Evolutionary conservation across 92 coral and sea anemone genomes (phyloP), one percentile per base, ranked within the genome.

Genomic region (Palythoa grandis): DNA sequence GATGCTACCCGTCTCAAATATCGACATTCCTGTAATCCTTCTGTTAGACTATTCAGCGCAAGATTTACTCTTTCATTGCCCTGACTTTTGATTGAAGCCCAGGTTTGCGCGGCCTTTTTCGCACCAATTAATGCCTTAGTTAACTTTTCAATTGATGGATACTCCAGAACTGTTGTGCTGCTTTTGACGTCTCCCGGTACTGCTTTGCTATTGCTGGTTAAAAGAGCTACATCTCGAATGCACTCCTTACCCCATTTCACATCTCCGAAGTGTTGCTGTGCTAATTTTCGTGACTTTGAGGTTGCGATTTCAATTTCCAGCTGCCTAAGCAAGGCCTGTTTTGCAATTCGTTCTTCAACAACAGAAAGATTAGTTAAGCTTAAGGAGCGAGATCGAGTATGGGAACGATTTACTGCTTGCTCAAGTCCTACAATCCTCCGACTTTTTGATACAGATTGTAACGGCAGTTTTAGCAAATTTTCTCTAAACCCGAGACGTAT

Each of bases 271-370:
- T 17, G 70, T 63, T 50, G 83, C 3, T 19, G 53, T 4, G 83
- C 68, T 58, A 78, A 63, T 19, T 37, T 78, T 20, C 52, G 83
- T 5, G 17, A 66, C 24, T 78, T 78, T 16, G 71, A 78, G 57
- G 52, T 60, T 14, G 83, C 71, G 15, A 13, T 11, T 78, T 58
- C 54, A n/a, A 57, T 78, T 47, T 78, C 83, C 0, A 78, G 38
- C 40, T 78, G 83, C 12, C 83, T 35, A 8, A 78, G 54, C 8
- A 78, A 10, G 2, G 83, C 63, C 70, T 78, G 83, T 11, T 60
- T 58, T 8, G 83, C 83, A 17, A 78, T 60, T 78, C 57, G 9
- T 35, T 78, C 52, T 78, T 78, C 70, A 0, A 23, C 40, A 15
- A 16, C 52, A 5, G 83, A 58, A 57, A 78, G 70, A 22, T 58